phyloP scores from a whole-genome alignment of 2,113 vertebrate species.

The Gorilla gorilla region DNA sequence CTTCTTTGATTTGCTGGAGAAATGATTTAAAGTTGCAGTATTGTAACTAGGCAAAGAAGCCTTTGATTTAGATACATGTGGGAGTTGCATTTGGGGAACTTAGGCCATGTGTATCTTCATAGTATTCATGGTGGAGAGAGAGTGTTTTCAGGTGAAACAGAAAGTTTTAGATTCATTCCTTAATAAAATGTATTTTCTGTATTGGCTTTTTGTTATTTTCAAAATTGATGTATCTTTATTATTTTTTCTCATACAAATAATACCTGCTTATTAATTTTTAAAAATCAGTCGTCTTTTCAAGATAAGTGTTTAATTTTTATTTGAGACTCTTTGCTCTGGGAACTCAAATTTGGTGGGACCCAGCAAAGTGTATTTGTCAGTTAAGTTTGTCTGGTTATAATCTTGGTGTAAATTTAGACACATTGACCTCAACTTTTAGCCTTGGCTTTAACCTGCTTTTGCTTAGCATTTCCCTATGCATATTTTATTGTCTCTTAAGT shows the following conservation, averaged over 20 bases:
- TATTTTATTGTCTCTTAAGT: not conserved
- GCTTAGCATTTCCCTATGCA: not conserved
- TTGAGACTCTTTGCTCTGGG: not conserved
- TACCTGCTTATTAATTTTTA: not conserved
- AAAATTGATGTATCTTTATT: not conserved
- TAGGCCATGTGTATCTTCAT: not conserved
- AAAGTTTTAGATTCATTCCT: not conserved
- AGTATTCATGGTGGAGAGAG: not conserved
- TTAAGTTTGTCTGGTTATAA: not conserved
- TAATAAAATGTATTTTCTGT: not conserved
- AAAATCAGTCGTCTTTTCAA: not conserved
- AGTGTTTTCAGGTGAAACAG: not conserved
- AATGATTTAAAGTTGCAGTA: not conserved
- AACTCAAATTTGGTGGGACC: not conserved
- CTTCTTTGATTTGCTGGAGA: not conserved
- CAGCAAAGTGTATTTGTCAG: not conserved
- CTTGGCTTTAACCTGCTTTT: not conserved
- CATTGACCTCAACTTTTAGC: not conserved
- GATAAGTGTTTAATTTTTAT: not conserved
- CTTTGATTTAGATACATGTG: not conserved
- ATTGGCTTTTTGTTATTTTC: not conserved
- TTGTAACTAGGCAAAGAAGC: not conserved
- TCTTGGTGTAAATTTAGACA: not conserved
- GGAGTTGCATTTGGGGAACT: not conserved
- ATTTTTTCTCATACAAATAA: slow-evolving; percentile 6